A percentile compares a stretch with the other conserved stretches of the same genome.
phyloP scores from a whole-genome alignment of 1,140 invertebrate genomes.

The Episyrphus balteatus region DNA sequence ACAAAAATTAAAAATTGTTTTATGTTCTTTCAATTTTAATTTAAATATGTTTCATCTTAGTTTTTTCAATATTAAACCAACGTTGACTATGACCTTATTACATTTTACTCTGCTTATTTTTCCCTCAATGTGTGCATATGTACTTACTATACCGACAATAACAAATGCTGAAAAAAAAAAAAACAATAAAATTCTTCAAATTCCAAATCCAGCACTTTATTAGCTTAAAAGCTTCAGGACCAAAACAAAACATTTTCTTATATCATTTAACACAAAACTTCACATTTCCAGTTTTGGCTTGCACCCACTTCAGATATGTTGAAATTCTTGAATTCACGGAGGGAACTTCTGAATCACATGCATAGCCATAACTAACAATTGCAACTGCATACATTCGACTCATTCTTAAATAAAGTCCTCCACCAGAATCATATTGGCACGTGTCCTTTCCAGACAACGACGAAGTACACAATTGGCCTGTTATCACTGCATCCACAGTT shows the following conservation, averaged over 20 bases:
- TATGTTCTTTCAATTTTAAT: no score
- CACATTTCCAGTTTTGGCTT: conserved; percentile 35
- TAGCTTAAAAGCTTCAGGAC: no score
- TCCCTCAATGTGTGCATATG: no score
- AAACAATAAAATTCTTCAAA: no score
- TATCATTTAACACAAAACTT: conserved; percentile 21
- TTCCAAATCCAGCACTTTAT: no score
- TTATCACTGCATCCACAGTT: conserved; percentile 5
- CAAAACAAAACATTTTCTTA: background rate
- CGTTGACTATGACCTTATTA: no score
- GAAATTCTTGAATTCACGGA: conserved; percentile 58
- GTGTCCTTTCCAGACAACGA: conserved; percentile 24
- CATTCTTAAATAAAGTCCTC: conserved; percentile 24
- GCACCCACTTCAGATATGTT: conserved; percentile 59
- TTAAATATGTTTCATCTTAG: no score
- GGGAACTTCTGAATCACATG: conserved; percentile 44
- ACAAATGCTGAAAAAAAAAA: no score
- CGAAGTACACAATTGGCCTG: conserved; percentile 27
- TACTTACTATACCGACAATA: no score
- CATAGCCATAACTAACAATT: conserved; percentile 52
- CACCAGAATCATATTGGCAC: conserved; percentile 33
- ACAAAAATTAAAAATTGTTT: no score
- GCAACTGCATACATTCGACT: conserved; percentile 40
- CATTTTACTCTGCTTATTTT: no score
- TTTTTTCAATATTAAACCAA: no score